Conservation (phyloP, 2,888 invertebrate species). For the Mesoligia furuncula region DNA sequence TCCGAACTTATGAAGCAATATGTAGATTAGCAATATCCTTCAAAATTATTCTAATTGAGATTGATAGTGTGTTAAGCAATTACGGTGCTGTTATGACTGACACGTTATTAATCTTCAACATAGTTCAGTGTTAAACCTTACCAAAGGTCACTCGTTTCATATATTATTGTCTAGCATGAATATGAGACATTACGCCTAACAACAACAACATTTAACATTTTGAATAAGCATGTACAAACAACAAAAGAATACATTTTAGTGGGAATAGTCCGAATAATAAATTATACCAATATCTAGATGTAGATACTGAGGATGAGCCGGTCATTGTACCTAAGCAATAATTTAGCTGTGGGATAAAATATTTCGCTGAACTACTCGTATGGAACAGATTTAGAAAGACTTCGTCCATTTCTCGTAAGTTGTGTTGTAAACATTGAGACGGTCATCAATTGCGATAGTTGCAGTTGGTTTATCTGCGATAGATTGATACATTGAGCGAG, state of each 20-base stretch:
- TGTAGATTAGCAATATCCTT: too few relatives aligned
- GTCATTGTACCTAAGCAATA: background rate
- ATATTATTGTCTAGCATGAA: background rate
- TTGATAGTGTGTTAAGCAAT: too few relatives aligned
- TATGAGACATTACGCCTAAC: background rate
- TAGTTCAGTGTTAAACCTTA: background rate
- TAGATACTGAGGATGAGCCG: background rate
- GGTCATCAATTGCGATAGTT: background rate
- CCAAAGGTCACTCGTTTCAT: background rate
- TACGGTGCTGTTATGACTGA: background rate
- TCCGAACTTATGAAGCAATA: too few relatives aligned
- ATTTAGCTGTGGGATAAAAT: background rate
- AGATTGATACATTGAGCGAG: background rate
- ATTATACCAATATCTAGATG: background rate
- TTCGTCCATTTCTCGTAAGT: slow-evolving; percentile 11
- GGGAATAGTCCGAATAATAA: background rate
- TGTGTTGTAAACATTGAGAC: background rate
- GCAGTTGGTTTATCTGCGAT: background rate
- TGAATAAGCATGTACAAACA: background rate
- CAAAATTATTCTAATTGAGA: too few relatives aligned
- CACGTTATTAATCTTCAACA: background rate
- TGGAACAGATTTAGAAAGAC: slow-evolving; percentile 15
- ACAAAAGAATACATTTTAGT: background rate
- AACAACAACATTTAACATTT: too few relatives aligned
- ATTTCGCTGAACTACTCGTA: background rate